Evolutionary conservation across 2,113 vertebrate species (phyloP).

Genomic region (Paratilapia polleni): DNA sequence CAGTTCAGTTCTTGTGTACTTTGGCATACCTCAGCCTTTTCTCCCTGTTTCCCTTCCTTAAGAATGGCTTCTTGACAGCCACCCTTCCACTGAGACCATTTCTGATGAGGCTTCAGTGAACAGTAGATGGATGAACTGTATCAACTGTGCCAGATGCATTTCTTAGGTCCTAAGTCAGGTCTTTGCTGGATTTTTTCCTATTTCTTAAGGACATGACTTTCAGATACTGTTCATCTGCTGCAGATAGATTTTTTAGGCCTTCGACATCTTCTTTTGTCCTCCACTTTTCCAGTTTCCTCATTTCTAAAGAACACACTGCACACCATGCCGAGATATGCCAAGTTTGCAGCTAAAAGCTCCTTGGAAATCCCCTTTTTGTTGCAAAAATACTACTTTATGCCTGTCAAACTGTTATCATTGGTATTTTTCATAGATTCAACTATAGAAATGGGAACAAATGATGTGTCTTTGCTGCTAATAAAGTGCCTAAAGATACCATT

Average conservation of each 20-base stretch:
- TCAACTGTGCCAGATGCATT: too few relatives aligned
- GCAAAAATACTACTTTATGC: too few relatives aligned
- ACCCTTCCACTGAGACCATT: too few relatives aligned
- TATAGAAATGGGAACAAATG: not conserved
- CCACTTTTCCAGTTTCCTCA: not conserved
- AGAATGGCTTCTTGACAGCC: too few relatives aligned
- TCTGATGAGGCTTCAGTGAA: too few relatives aligned
- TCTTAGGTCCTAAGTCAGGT: not conserved
- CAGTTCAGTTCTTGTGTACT: not conserved
- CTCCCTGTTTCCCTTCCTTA: too few relatives aligned
- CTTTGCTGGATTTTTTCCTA: not conserved
- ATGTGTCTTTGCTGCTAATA: not conserved
- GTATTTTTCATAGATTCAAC: not conserved
- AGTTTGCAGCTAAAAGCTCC: too few relatives aligned
- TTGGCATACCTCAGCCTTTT: too few relatives aligned
- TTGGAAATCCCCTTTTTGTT: too few relatives aligned
- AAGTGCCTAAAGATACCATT: not conserved
- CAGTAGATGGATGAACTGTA: too few relatives aligned
- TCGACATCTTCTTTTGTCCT: not conserved
- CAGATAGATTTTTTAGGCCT: not conserved
- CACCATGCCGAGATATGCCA: not conserved
- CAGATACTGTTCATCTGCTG: not conserved
- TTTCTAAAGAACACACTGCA: too few relatives aligned
- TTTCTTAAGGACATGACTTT: rapidly evolving
- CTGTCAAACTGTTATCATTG: not conserved